Evolutionary conservation across 2,797 vertebrate species (phyloP), one percentile per base, ranked within the genome.

Genomic region (Pelodytes ibericus): DNA sequence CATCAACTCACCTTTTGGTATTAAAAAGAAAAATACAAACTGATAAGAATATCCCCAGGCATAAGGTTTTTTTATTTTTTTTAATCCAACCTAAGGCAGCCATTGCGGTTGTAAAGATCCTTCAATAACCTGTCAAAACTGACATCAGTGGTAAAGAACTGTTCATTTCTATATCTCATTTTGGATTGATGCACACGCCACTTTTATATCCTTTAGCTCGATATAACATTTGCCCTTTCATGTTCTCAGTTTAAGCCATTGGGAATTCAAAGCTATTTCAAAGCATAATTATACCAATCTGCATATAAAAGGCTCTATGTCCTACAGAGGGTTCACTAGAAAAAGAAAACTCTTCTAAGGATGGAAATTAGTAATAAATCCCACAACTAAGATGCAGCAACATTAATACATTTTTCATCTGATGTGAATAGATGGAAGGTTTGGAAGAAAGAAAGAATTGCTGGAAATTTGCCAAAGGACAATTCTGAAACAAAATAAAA

Each of bases 201-300:
- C 83, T 88, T 90, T 82, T 79, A 83, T 86, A 86, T 86, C 83
- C 82, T 90, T 89, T 82, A 83, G 85, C 85, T 87, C 75, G 63
- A 80, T 71, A 22, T 87, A 89, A 85, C 84, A 84, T 88, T 91
- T 91, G 88, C 85, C 88, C 87, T 92, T 92, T 90, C 87, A 88
- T 88, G 87, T 90, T 91, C 89, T 87, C 80, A 39, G 11, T 85
- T 86, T 84, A 89, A 90, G 81, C 87, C 83, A 83, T 73, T 80
- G 88, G 86, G 91, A 90, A 91, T 89, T 87, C 82, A 86, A 81
- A 88, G 84, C 83, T 88, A 85, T 91, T 92, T 90, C 90, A 90
- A 89, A 91, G 88, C 80, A 77, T 90, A 91, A 92, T 91, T 93
- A 89, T 81, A 84, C 47, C 82, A 86, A 92, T 92, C 88, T 91